Evolutionary conservation across 2,888 invertebrate genomes (phyloP), one percentile per base, ranked within the genome.

Genomic region (Drosophila pseudotakahashii): DNA sequence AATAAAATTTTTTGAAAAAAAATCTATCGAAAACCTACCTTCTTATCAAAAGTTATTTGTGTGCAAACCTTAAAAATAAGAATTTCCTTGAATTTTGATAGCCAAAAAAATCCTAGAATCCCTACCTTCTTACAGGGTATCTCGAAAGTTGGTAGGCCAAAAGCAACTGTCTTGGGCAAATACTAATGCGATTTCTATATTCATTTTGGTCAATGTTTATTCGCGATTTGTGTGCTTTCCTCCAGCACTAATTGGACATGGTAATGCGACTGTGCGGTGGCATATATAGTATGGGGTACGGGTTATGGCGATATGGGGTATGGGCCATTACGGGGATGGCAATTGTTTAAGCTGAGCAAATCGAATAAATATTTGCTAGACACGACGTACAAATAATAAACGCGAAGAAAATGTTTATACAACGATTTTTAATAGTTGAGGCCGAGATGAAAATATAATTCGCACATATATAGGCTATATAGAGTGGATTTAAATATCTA

Each of bases 271-370:
- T 39, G 37, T 23, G 14, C 19, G 36, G 34, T 3, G 47, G 13
- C 11, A 23, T 11, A 7, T 19, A 14, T 30, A 7, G 30, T 30
- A 7, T 26, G 26, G 26, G 26, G 1, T 30, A 30, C 3, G 23
- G 23, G 23, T 0, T 26, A 26, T 26, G 26, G 26, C 23, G 7
- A 26, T 30, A 30, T 30, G n/a, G 10, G 41, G 23, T 11, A n/a
- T 26, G 26, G 26, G 26, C 26, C 26, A 26, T 26, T 54, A 30
- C 19, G 23, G 14, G 1, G 59, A 34, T 39, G n/a, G 23, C 26
- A 48, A 55, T 54, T 67, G 64, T 67, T 64, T 55, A 57, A 57
- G 37, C 55, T 55, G 26, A 39, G 50, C 55, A 55, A 64, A 44
- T 36, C 42, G 16, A 44, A 64, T 37, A 63, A 50, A 44, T 63